Conservation (phyloP, 2,888 invertebrate species). For the Archaeoteleia sp. region DNA sequence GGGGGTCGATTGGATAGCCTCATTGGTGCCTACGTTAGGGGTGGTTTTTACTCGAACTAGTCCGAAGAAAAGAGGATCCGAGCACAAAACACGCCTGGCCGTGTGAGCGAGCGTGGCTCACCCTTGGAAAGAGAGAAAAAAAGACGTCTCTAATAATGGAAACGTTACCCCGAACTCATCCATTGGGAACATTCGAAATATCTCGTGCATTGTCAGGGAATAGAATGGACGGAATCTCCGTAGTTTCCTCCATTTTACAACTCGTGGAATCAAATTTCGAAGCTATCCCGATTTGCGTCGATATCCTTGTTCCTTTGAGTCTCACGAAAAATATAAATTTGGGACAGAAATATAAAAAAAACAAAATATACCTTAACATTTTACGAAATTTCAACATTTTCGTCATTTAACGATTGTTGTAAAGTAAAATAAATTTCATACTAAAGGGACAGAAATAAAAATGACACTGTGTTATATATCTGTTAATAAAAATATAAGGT, state of each 20-base stretch:
- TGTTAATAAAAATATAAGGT: slow-evolving; percentile 31
- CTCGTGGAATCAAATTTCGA: slow-evolving; percentile 51
- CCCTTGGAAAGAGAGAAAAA: slow-evolving; percentile 49
- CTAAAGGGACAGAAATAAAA: too few species aligned
- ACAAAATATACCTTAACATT: not conserved
- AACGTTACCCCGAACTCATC: slow-evolving; percentile 61
- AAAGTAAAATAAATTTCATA: too few species aligned
- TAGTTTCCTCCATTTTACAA: slow-evolving; percentile 62
- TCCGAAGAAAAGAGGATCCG: slow-evolving; percentile 66
- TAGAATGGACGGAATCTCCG: slow-evolving; percentile 63
- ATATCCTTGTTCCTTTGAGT: slow-evolving; percentile 13
- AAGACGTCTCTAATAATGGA: slow-evolving; percentile 68
- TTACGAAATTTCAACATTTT: too few species aligned
- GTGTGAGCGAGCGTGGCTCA: slow-evolving; percentile 50
- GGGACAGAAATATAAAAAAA: not conserved
- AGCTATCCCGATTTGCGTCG: slow-evolving; percentile 9
- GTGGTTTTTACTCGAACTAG: slow-evolving; percentile 70
- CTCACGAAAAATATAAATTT: too few species aligned
- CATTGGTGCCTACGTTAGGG: slow-evolving; percentile 71
- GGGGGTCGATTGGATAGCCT: slow-evolving; percentile 59
- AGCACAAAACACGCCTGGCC: slow-evolving; percentile 57
- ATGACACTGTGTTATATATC: slow-evolving; percentile 15
- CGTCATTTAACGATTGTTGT: too few species aligned
- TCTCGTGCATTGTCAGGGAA: slow-evolving; percentile 64
- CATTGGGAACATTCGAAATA: slow-evolving; percentile 70